Evolutionary conservation across 2,797 vertebrate species (phyloP).

Genomic region (Epinephelus awoara): DNA sequence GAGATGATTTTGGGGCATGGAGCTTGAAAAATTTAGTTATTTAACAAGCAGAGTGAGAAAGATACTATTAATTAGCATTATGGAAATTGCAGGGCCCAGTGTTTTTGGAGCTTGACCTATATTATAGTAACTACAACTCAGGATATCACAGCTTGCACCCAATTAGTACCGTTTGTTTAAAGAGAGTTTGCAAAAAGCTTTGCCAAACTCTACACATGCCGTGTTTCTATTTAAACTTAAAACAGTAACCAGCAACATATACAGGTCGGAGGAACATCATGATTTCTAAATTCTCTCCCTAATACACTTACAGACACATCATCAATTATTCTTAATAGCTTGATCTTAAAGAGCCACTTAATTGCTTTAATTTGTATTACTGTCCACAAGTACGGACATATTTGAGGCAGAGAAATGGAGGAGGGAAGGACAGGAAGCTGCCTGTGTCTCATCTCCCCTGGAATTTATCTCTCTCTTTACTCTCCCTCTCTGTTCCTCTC

Average conservation of each 20-base stretch:
- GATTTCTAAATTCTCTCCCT: slow-evolving; percentile 15
- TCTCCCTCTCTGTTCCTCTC: slow-evolving; percentile 21
- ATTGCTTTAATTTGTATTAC: slow-evolving; percentile 29
- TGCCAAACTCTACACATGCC: neutral
- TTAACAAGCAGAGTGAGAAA: neutral
- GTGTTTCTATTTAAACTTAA: neutral
- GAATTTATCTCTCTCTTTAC: slow-evolving; percentile 37
- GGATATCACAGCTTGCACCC: neutral
- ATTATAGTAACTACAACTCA: neutral
- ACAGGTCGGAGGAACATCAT: neutral
- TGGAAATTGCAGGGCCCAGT: neutral
- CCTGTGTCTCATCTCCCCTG: slow-evolving; percentile 26
- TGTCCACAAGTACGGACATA: slow-evolving; percentile 13
- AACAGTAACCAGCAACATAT: neutral
- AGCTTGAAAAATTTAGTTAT: too few species aligned
- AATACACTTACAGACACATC: slow-evolving; percentile 13
- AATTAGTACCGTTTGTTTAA: neutral
- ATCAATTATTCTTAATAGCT: slow-evolving; percentile 39
- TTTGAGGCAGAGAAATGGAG: slow-evolving; percentile 27
- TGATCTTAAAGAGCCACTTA: slow-evolving; percentile 39
- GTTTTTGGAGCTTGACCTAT: neutral
- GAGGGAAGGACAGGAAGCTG: slow-evolving; percentile 13
- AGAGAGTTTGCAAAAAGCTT: slow-evolving; percentile 6
- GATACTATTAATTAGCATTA: neutral
- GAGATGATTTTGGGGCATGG: too few species aligned